phyloP scores from a whole-genome alignment of 2,888 invertebrate genomes.

The Eilema sororculum region DNA sequence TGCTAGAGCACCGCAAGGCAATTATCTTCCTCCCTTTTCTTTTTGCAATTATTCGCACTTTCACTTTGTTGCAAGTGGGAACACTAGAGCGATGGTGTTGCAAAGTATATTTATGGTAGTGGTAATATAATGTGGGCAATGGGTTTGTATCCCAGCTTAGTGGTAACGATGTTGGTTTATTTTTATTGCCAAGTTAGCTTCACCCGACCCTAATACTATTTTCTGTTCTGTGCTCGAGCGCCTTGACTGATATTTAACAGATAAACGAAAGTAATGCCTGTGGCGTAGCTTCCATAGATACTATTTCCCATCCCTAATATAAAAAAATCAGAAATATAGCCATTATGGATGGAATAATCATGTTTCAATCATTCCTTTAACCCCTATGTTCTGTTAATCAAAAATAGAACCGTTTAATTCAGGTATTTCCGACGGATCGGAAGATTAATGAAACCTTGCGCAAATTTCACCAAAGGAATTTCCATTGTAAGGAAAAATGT shows the following conservation, averaged over 20 bases:
- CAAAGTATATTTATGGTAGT: background rate
- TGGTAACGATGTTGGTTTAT: background rate
- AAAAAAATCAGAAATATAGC: too few relatives aligned
- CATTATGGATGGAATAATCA: background rate
- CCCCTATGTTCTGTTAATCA: background rate
- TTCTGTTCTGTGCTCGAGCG: too few relatives aligned
- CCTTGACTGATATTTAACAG: background rate
- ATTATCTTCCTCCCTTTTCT: background rate
- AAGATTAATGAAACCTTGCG: conserved; percentile 38
- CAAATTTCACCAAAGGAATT: conserved; percentile 29
- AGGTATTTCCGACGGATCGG: conserved; percentile 25
- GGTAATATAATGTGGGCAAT: too few relatives aligned
- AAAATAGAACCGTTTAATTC: conserved; percentile 22
- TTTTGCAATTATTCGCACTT: background rate
- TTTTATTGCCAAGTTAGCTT: too few relatives aligned
- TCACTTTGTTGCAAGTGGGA: background rate
- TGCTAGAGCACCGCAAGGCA: background rate
- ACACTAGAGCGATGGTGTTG: background rate
- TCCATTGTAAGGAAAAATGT: conserved; percentile 38
- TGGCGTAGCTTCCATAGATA: background rate
- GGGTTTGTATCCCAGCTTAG: background rate
- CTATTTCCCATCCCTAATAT: too few relatives aligned
- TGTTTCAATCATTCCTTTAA: background rate
- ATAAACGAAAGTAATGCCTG: background rate
- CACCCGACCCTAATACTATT: too few relatives aligned